Conservation (phyloP, 37 sponge, comb jelly and placozoan species). For the Spongilla lacustris region DNA sequence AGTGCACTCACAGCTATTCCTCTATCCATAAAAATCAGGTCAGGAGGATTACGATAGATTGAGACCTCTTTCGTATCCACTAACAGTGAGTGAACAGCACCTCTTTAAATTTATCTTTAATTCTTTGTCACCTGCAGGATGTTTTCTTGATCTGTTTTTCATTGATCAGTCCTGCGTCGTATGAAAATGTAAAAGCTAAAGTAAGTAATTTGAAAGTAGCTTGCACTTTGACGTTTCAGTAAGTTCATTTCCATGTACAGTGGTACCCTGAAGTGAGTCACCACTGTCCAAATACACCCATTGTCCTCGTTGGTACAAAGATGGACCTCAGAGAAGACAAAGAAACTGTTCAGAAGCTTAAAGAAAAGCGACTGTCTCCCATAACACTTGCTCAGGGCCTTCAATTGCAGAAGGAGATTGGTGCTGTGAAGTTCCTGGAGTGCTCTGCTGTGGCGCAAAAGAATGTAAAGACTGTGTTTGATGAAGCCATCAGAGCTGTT, state of each 20-base stretch:
- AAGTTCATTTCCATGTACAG: background rate
- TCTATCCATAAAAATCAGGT: background rate
- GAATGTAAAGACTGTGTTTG: slow-evolving; percentile 27
- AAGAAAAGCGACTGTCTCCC: slow-evolving; percentile 37
- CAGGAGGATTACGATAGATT: slow-evolving; percentile 71
- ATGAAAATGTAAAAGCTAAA: slow-evolving; percentile 58
- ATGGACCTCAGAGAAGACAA: slow-evolving; percentile 54
- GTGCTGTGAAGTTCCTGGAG: slow-evolving; percentile 63
- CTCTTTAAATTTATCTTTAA: no score
- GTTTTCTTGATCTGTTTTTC: slow-evolving; percentile 76
- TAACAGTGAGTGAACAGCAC: no score
- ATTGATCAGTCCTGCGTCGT: slow-evolving; percentile 61
- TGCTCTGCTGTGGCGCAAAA: slow-evolving; percentile 69
- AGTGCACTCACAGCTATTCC: background rate
- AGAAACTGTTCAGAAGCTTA: slow-evolving; percentile 48
- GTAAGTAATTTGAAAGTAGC: background rate
- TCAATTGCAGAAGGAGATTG: slow-evolving; percentile 38
- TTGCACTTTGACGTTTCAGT: no score
- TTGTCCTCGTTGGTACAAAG: slow-evolving; percentile 66
- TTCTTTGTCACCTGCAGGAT: no score
- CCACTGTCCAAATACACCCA: slow-evolving; percentile 62
- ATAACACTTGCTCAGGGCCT: slow-evolving; percentile 48
- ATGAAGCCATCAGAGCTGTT: slow-evolving; percentile 26
- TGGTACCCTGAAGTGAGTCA: slow-evolving; percentile 51
- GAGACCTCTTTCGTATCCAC: slow-evolving; percentile 73